These are phyloP conservation scores for Nemoura dubitans DNA, from an alignment of 2,888 invertebrate genomes.

Conservation along the genomic window DNA sequence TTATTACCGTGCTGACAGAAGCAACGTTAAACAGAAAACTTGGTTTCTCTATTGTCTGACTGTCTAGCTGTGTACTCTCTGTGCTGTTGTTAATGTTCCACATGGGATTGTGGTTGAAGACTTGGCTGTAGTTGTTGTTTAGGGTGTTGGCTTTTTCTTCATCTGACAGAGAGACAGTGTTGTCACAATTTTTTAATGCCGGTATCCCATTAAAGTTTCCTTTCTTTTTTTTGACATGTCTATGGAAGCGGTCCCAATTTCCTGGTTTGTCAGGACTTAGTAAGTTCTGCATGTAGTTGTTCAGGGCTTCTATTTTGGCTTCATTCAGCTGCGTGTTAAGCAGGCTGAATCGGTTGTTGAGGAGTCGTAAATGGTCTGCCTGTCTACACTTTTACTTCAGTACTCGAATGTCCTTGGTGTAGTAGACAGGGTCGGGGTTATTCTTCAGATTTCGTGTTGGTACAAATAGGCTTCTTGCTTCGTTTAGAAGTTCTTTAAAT, in stretches of 20 bases:
- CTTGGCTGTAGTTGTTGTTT: background rate
- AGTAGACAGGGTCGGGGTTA: constrained; percentile 7
- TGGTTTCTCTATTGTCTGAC: background rate
- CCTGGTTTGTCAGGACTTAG: background rate
- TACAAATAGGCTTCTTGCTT: constrained; percentile 15
- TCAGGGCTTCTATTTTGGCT: constrained; percentile 9
- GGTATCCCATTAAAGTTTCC: constrained; percentile 18
- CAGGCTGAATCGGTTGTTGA: constrained; percentile 17
- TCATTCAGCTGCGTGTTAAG: background rate
- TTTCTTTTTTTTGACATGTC: constrained; percentile 19
- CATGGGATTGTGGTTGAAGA: background rate
- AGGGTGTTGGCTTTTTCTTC: constrained; percentile 17
- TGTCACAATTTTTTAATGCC: background rate
- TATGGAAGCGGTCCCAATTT: constrained; percentile 13
- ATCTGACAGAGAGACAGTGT: background rate
- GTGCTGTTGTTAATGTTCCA: background rate
- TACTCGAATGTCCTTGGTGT: constrained; percentile 7
- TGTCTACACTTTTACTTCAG: constrained; percentile 1
- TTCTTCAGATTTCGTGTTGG: background rate
- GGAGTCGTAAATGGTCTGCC: background rate
- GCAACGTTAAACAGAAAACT: background rate
- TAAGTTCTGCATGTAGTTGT: constrained; percentile 14
- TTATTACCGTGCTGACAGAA: background rate
- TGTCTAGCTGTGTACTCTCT: background rate
- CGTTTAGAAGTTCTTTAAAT: background rate